Evolutionary conservation across 1,140 invertebrate genomes (phyloP), one percentile per base, ranked within the genome.

Genomic region (Papilio xuthus): DNA sequence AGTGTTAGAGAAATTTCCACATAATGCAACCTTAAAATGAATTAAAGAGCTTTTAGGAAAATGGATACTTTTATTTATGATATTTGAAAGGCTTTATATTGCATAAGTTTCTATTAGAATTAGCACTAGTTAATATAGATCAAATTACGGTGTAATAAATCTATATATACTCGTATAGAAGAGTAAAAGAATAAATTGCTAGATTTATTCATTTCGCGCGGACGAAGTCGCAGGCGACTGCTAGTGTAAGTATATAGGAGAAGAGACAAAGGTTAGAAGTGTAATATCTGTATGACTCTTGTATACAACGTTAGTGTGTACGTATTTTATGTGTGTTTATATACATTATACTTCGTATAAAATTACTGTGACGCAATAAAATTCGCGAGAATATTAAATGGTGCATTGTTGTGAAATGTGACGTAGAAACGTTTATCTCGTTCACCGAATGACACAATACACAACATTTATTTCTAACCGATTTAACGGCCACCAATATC

Each of bases 401-500:
- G 23, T 23, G 4, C 23, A 60, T 60, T 67, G 56, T 26, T 60
- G 60, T 67, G 26, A 28, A 67, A 67, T 67, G 60, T 67, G 60
- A 67, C 26, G 26, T 67, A 28, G 26, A 4, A 28, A 63, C 12
- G 12, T 63, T 63, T 63, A 63, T 63, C 60, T 63, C 60, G 23
- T 13, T 28, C 26, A 28, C 23, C 4, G 13, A 60, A 63, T 63
- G 60, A 63, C 26, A 63, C 60, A 28, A 32, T 63, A 63, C 60
- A 28, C 26, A 63, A 63, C 13, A 63, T 63, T 63, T 63, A 26
- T 63, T 63, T 28, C 23, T 63, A 63, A 63, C 60, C 60, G 60
- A 63, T 63, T 63, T 63, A 28, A 63, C 60, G 26, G 60, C 60
- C 28, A 63, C 26, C 60, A 63, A 63, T 63, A 63, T 63, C 23